phyloP scores from a whole-genome alignment of 2,797 vertebrate genomes.

The Monodelphis domestica region DNA sequence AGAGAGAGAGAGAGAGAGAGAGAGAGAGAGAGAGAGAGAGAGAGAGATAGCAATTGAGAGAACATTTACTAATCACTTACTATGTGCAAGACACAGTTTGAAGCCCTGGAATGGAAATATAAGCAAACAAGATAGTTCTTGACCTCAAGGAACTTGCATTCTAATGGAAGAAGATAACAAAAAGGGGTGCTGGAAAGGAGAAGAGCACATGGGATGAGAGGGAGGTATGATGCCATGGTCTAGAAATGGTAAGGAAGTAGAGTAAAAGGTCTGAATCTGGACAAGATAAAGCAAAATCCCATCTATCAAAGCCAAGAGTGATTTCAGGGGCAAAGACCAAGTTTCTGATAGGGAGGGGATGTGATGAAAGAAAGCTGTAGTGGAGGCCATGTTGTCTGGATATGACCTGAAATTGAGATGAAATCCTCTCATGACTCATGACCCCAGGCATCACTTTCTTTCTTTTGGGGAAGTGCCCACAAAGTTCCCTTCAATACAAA shows the following conservation, averaged over 20 bases:
- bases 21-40: too few relatives aligned
- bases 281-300: not conserved
- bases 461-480: not conserved
- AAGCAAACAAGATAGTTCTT: too few relatives aligned
- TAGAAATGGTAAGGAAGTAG: not conserved
- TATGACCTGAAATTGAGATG: not conserved
- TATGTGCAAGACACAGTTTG: too few relatives aligned
- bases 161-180: not conserved
- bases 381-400: not conserved
- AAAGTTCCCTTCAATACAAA: not conserved
- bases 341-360: not conserved
- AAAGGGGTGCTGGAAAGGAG: not conserved
- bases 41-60: too few relatives aligned
- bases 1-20: too few relatives aligned
- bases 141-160: too few relatives aligned
- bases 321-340: not conserved
- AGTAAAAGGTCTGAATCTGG: not conserved
- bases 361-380: not conserved
- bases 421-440: not conserved
- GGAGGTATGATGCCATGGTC: not conserved
- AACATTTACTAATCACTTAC: not conserved
- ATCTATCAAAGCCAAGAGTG: not conserved
- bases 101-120: too few relatives aligned
- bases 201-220: not conserved
- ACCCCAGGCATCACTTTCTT: not conserved